These are phyloP conservation scores for Limnephilus marmoratus DNA, from an alignment of 2,888 invertebrate species.

Conservation along the genomic window DNA sequence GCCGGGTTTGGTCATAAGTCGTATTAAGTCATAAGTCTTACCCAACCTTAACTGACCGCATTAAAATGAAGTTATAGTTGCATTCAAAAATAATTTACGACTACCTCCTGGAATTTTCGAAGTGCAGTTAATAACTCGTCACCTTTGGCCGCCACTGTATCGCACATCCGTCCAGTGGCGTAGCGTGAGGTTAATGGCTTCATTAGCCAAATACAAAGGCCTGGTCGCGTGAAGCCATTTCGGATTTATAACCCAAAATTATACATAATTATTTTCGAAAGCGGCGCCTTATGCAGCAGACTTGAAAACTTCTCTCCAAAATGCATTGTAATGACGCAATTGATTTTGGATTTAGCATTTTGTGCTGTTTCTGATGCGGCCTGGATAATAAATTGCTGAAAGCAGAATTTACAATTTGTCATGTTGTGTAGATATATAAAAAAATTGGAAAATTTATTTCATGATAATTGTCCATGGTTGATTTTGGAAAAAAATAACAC, in stretches of 20 bases:
- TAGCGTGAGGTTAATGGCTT: slow-evolving; percentile 57
- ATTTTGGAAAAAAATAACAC: no score
- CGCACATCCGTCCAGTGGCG: slow-evolving; percentile 30
- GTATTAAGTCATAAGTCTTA: neutral
- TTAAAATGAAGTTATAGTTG: neutral
- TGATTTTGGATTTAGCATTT: neutral
- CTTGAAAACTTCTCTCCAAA: neutral
- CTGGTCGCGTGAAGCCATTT: slow-evolving; percentile 50
- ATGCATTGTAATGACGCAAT: slow-evolving; percentile 5
- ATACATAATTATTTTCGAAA: slow-evolving; percentile 37
- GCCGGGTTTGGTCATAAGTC: no score
- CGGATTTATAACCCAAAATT: slow-evolving; percentile 58
- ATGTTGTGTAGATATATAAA: no score
- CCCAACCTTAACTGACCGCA: neutral
- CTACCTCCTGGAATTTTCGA: neutral
- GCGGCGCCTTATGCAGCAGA: neutral
- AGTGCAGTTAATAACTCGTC: slow-evolving; percentile 12
- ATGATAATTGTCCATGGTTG: no score
- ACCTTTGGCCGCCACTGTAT: slow-evolving; percentile 9
- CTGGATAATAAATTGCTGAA: no score
- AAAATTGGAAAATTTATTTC: no score
- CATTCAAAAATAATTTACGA: neutral
- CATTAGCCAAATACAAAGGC: slow-evolving; percentile 51
- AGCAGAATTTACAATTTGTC: no score
- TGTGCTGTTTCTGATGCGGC: neutral